These are phyloP conservation scores for Orthosia cruda DNA, from an alignment of 2,888 invertebrate genomes.

Conservation along the genomic window DNA sequence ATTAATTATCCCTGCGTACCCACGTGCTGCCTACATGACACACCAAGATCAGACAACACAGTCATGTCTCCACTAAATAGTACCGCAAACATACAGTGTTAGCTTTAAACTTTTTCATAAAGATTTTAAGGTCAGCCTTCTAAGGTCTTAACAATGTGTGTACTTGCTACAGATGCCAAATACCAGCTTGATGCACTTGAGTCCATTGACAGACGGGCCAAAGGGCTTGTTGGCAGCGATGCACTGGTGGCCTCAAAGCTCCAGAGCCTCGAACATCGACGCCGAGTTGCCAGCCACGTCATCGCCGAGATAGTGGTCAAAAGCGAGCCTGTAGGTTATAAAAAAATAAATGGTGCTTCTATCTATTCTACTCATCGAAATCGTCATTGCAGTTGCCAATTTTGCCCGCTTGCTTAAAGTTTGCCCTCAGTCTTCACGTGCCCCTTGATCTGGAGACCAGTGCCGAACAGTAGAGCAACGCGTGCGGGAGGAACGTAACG, in stretches of 20 bases:
- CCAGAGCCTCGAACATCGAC: no score
- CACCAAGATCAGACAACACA: conserved; percentile 39
- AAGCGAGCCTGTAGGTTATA: no score
- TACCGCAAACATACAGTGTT: conserved; percentile 3
- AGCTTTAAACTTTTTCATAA: conserved; percentile 1
- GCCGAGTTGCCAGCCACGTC: no score
- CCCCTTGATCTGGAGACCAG: conserved; percentile 12
- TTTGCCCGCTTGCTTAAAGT: neutral
- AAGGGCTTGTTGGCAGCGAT: no score
- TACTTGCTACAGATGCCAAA: no score
- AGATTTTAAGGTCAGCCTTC: conserved; percentile 13
- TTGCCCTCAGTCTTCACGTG: neutral
- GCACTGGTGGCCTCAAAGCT: no score
- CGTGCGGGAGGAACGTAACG: conserved; percentile 42
- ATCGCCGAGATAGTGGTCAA: no score
- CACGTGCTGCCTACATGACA: conserved; percentile 65
- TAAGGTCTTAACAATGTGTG: neutral
- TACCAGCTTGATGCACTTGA: no score
- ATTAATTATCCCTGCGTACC: conserved; percentile 63
- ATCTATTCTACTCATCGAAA: neutral
- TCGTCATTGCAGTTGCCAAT: neutral
- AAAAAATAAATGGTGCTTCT: no score
- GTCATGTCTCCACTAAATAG: conserved; percentile 26
- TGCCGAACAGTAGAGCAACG: conserved; percentile 23
- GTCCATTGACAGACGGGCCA: no score